These are phyloP conservation scores for Epinotia ramella DNA, from an alignment of 2,888 invertebrate species.

Conservation along the genomic window DNA sequence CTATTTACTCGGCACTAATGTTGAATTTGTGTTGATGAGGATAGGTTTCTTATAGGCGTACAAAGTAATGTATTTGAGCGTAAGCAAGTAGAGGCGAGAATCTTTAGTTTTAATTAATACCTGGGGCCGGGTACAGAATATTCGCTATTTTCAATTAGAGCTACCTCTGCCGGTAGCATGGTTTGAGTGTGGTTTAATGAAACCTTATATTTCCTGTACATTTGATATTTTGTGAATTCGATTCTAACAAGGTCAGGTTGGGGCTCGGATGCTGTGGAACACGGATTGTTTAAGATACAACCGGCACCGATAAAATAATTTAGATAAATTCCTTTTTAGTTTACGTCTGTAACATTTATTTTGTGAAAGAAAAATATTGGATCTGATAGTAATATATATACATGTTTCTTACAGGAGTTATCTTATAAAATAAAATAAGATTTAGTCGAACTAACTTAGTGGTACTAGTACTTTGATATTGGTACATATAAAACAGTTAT, in stretches of 20 bases:
- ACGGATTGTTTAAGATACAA: slow-evolving; percentile 9
- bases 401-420: too few relatives aligned
- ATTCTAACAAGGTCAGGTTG: slow-evolving; percentile 60
- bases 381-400: too few relatives aligned
- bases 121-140: slow-evolving; percentile 72
- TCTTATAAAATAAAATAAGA: too few relatives aligned
- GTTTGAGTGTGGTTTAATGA: slow-evolving; percentile 78
- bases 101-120: slow-evolving; percentile 83
- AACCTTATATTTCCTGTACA: slow-evolving; percentile 67
- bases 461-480: too few relatives aligned
- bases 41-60: slow-evolving; percentile 66
- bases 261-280: slow-evolving; percentile 14
- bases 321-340: not conserved
- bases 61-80: slow-evolving; percentile 61
- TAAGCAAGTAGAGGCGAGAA: slow-evolving; percentile 77
- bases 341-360: not conserved
- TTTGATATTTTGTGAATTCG: slow-evolving; percentile 66
- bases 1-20: slow-evolving; percentile 68
- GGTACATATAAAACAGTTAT: too few relatives aligned
- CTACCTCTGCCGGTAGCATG: slow-evolving; percentile 74
- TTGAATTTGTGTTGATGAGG: slow-evolving; percentile 71
- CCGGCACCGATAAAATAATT: not conserved
- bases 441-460: too few relatives aligned
- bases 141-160: slow-evolving; percentile 80
- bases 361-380: not conserved